These are phyloP conservation scores for Diplodus puntazzo DNA, from an alignment of 2,797 vertebrate genomes.

Conservation along the genomic window DNA sequence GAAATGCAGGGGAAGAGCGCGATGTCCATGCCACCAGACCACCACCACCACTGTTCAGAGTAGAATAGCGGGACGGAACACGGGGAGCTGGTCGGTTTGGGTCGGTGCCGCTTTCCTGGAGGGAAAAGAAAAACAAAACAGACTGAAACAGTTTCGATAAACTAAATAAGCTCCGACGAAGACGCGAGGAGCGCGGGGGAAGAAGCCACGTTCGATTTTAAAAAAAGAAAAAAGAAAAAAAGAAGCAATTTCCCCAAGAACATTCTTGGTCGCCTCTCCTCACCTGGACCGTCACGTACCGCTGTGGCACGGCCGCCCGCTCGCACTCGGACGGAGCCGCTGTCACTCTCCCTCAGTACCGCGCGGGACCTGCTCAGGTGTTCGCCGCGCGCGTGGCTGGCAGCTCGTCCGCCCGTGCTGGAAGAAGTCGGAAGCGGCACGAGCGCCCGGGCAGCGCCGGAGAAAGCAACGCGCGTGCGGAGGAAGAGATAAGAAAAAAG, in stretches of 20 bases:
- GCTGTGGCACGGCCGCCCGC: conserved; percentile 29
- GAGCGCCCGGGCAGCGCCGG: conserved; percentile 34
- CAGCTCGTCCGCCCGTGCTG: conserved; percentile 48
- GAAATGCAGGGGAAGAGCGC: conserved; percentile 81
- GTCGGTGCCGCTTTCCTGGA: conserved; percentile 56
- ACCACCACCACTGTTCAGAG: conserved; percentile 70
- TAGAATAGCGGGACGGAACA: conserved; percentile 87
- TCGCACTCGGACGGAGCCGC: conserved; percentile 43
- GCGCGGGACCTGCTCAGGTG: conserved; percentile 68
- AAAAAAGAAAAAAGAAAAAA: background rate
- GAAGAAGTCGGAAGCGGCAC: conserved; percentile 40
- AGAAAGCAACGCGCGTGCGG: conserved; percentile 35
- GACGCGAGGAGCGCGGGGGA: conserved; percentile 43
- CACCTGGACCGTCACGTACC: conserved; percentile 59
- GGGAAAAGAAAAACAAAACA: conserved; percentile 46
- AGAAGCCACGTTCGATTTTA: conserved; percentile 43
- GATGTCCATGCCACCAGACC: conserved; percentile 77
- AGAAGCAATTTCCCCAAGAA: conserved; percentile 7
- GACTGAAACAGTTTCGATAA: conserved; percentile 69
- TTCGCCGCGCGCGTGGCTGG: conserved; percentile 63
- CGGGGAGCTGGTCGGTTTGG: conserved; percentile 84
- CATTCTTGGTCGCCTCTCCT: conserved; percentile 31
- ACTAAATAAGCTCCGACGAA: conserved; percentile 52
- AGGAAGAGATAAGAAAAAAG: conserved; percentile 28
- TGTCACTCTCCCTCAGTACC: conserved; percentile 51